Evolutionary conservation across 1,140 invertebrate genomes (phyloP).

Genomic region (Metopolophium dirhodum): DNA sequence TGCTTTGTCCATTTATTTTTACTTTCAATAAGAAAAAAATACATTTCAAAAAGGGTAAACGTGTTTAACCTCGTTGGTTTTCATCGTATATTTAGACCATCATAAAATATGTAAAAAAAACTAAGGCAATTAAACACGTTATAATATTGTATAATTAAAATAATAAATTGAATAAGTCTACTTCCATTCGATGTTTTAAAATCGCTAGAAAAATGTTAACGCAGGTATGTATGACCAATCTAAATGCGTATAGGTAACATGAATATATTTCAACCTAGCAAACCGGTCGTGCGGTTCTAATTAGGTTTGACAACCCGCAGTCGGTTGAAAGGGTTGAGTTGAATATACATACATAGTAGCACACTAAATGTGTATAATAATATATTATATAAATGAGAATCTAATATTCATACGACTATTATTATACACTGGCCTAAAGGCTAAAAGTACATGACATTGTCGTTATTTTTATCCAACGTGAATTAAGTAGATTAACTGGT

Average conservation of each 20-base stretch:
- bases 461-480: not conserved
- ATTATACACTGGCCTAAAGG: not conserved
- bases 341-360: not conserved
- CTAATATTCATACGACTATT: slow-evolving; percentile 34
- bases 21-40: not conserved
- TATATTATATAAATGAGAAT: slow-evolving; percentile 6
- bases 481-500: not conserved
- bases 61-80: not conserved
- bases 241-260: slow-evolving; percentile 3
- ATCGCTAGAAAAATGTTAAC: not conserved
- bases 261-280: slow-evolving; percentile 39
- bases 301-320: slow-evolving; percentile 50
- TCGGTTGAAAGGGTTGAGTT: slow-evolving; percentile 29
- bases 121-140: not conserved
- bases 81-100: not conserved
- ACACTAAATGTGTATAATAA: not conserved
- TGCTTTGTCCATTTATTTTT: slow-evolving; percentile 5
- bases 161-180: not conserved
- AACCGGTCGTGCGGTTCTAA: slow-evolving; percentile 52
- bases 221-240: not conserved
- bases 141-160: not conserved
- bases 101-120: not conserved
- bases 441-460: not conserved
- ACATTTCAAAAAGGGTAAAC: not conserved
- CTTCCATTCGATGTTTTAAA: not conserved